These are phyloP conservation scores for Oikopleura vanhoeffeni DNA, from an alignment of 23 tunicate genomes.

Conservation along the genomic window DNA sequence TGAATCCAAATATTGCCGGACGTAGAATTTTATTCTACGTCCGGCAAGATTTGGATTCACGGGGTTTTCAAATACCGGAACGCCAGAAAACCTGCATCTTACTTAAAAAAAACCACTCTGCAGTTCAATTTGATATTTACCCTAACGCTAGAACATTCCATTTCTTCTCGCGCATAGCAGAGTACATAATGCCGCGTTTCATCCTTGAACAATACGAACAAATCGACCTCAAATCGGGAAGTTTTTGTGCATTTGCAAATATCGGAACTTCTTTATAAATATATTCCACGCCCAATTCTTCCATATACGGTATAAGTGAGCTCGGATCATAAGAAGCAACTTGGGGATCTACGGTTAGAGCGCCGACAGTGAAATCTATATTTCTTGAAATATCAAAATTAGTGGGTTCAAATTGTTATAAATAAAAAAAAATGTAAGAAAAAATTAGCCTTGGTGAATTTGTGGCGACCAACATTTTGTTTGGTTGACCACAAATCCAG, in stretches of 20 bases:
- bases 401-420: no score
- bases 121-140: no score
- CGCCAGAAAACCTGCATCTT: no score
- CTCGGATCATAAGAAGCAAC: constrained; percentile 86
- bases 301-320: constrained; percentile 56
- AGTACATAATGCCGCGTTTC: constrained; percentile 80
- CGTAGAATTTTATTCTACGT: no score
- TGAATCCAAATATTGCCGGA: no score
- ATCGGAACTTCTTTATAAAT: constrained; percentile 49
- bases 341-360: constrained; percentile 97
- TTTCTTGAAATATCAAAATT: neutral
- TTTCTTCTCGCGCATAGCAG: constrained; percentile 50
- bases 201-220: constrained; percentile 87
- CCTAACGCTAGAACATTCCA: constrained; percentile 97
- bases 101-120: no score
- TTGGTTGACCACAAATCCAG: no score
- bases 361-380: constrained; percentile 57
- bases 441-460: no score
- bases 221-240: constrained; percentile 48
- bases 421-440: no score
- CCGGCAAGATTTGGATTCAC: no score
- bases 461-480: no score
- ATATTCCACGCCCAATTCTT: constrained; percentile 39
- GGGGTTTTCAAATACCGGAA: no score
- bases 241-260: constrained; percentile 38